A percentile compares a stretch with the other conserved stretches of the same genome.
phyloP scores from a whole-genome alignment of 2,888 invertebrate genomes.

The Eristalinus aeneus region DNA sequence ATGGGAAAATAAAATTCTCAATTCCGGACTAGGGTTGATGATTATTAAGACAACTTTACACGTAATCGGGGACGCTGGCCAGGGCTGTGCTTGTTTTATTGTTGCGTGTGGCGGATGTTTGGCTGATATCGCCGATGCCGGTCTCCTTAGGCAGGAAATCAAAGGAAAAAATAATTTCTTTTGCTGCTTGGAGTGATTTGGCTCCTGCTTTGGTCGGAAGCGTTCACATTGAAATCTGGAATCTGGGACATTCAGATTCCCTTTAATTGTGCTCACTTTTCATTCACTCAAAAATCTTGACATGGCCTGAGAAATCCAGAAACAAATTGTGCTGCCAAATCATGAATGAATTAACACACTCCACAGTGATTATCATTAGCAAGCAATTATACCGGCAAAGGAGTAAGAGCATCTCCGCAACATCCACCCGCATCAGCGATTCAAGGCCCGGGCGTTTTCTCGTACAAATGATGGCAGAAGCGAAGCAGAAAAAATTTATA shows the following conservation, averaged over 20 bases:
- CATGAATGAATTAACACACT: background rate
- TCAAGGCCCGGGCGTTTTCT: background rate
- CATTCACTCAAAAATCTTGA: no score
- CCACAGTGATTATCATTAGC: background rate
- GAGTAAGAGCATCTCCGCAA: background rate
- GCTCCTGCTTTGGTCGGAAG: no score
- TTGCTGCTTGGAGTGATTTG: no score
- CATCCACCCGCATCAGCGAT: background rate
- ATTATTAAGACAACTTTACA: slow-evolving; percentile 41
- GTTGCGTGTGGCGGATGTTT: background rate
- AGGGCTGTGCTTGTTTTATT: background rate
- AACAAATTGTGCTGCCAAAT: background rate
- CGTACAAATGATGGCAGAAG: background rate
- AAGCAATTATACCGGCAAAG: background rate
- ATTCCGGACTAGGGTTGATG: slow-evolving; percentile 7
- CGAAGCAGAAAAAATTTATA: slow-evolving; percentile 8
- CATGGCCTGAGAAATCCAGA: background rate
- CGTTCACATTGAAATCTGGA: no score
- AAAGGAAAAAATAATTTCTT: background rate
- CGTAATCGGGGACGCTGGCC: slow-evolving; percentile 31
- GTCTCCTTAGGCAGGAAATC: background rate
- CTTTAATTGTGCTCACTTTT: no score
- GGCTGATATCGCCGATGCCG: background rate
- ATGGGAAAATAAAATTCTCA: slow-evolving; percentile 23
- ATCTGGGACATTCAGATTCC: no score